Evolutionary conservation across 2,797 vertebrate genomes (phyloP).

Genomic region (Muscicapa comitata): DNA sequence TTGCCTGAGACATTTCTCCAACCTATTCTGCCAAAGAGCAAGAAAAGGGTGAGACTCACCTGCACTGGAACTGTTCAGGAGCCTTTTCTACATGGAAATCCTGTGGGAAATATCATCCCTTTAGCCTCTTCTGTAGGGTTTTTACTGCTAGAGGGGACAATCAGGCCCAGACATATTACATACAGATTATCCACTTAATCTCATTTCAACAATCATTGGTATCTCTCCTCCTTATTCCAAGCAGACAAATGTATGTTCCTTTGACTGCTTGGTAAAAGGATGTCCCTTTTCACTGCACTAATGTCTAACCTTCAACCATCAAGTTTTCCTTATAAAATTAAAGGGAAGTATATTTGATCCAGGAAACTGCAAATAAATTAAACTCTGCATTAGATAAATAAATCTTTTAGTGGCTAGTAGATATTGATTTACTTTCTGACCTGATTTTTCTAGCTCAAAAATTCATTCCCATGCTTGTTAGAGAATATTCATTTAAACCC

Average conservation of each 20-base stretch:
- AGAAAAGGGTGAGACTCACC: not conserved
- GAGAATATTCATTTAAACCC: not conserved
- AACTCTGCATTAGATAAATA: not conserved
- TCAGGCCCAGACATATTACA: not conserved
- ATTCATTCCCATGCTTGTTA: not conserved
- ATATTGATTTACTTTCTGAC: conserved; percentile 38
- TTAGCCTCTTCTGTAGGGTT: not conserved
- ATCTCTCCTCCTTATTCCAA: not conserved
- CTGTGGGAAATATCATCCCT: not conserved
- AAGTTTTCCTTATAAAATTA: conserved; percentile 17
- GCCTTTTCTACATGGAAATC: not conserved
- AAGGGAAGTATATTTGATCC: not conserved
- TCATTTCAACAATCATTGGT: conserved; percentile 10
- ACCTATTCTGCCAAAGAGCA: not conserved
- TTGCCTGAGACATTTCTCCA: not conserved
- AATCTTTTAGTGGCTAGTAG: not conserved
- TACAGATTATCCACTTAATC: conserved; percentile 39
- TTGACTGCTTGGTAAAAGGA: not conserved
- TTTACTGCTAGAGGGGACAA: not conserved
- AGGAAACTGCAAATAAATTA: conserved; percentile 17
- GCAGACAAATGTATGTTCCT: not conserved
- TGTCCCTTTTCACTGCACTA: not conserved
- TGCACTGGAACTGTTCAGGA: not conserved
- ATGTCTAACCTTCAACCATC: not conserved
- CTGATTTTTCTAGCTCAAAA: conserved; percentile 5